Percentiles rank a stretch among this genome's conserved stretches.
Evolutionary conservation across 2,888 invertebrate species (phyloP).

Genomic region (Sesia apiformis): DNA sequence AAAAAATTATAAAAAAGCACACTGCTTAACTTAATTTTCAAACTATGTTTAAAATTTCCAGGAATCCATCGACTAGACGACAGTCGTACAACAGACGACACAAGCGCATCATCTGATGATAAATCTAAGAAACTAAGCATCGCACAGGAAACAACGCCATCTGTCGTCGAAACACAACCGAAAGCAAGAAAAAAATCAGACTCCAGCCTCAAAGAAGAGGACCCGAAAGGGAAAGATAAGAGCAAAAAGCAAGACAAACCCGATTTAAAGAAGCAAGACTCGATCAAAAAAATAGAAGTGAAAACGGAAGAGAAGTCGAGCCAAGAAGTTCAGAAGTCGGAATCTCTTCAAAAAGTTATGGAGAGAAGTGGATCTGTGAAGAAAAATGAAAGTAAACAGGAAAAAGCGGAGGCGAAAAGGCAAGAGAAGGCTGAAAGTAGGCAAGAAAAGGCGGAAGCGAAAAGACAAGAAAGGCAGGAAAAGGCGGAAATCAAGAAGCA

Average conservation of each 20-base stretch:
- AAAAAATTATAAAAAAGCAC: too few species aligned
- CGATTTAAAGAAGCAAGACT: conserved; percentile 20
- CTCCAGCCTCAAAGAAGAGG: conserved; percentile 59
- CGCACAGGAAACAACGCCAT: conserved; percentile 20
- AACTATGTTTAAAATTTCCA: conserved; percentile 11
- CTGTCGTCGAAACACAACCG: conserved; percentile 15
- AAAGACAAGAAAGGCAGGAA: conserved; percentile 22
- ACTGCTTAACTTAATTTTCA: too few species aligned
- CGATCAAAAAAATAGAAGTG: conserved; percentile 34
- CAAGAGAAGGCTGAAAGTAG: conserved; percentile 17
- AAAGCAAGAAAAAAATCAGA: conserved; percentile 59
- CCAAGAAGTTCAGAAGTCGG: conserved; percentile 14
- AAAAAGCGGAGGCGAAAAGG: conserved; percentile 34
- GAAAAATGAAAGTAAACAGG: conserved; percentile 44
- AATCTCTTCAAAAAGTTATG: conserved; percentile 18
- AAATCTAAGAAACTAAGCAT: conserved; percentile 27
- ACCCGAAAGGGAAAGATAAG: conserved; percentile 38
- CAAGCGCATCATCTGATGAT: conserved; percentile 34
- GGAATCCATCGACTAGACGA: conserved; percentile 26
- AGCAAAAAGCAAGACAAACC: conserved; percentile 32
- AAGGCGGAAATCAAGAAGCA: conserved; percentile 9
- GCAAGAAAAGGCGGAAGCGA: conserved; percentile 17
- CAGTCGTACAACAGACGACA: conserved; percentile 48
- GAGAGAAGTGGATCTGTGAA: conserved; percentile 48
- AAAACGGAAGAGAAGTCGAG: conserved; percentile 27